A percentile compares a stretch with the other conserved stretches of the same genome.
phyloP scores from a whole-genome alignment of 1,140 invertebrate species.

The Heterodera carotae region DNA sequence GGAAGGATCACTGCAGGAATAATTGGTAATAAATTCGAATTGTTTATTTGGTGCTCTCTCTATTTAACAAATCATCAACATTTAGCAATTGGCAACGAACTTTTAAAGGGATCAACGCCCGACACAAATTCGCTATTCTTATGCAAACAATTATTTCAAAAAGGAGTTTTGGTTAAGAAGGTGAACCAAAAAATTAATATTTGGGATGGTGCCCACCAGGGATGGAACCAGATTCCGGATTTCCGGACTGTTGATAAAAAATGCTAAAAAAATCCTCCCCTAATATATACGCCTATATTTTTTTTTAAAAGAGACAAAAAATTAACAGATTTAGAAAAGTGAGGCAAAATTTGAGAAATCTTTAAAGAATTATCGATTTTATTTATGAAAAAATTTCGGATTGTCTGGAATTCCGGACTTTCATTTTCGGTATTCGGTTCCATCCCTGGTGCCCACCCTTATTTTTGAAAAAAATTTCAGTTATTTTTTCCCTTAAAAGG shows the following conservation, averaged over 20 bases:
- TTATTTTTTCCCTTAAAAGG: too few relatives aligned
- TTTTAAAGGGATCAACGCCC: constrained; percentile 77
- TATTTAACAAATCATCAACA: neutral
- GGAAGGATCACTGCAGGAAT: constrained; percentile 44
- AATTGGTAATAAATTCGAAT: constrained; percentile 27
- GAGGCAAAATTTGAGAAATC: too few relatives aligned
- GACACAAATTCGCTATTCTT: constrained; percentile 78
- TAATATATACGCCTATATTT: neutral
- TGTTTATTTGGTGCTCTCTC: neutral
- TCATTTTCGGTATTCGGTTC: too few relatives aligned
- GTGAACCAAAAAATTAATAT: constrained; percentile 30
- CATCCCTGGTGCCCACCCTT: too few relatives aligned
- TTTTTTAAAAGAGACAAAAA: too few relatives aligned
- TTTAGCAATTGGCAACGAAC: constrained; percentile 79
- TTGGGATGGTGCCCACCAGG: constrained; percentile 12
- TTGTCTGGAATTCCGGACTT: too few relatives aligned
- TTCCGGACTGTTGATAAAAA: constrained; percentile 9
- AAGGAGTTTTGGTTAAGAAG: constrained; percentile 72
- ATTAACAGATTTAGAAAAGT: too few relatives aligned
- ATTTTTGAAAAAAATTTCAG: too few relatives aligned
- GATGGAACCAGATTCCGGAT: neutral
- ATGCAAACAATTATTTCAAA: constrained; percentile 72
- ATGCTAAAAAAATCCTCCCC: too few relatives aligned
- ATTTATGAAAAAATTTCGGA: too few relatives aligned
- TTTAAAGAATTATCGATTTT: too few relatives aligned